Conservation (phyloP, 1,140 invertebrate genomes). For the Eurosta solidaginis region DNA sequence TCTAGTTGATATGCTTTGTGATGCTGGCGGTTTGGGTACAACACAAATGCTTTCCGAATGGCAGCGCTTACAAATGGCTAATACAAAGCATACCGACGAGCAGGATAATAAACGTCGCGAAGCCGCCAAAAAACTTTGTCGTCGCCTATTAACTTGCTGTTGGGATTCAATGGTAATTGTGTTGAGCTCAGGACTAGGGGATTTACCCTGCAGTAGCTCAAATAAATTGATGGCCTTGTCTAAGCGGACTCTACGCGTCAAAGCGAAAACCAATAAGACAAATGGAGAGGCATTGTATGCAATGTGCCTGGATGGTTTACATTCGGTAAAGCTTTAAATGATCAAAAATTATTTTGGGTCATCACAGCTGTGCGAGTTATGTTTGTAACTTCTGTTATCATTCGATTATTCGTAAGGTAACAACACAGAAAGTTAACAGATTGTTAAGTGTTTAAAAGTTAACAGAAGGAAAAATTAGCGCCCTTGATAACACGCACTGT, state of each 20-base stretch:
- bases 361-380: no score
- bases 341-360: not conserved
- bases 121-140: conserved; percentile 70
- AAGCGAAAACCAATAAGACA: conserved; percentile 66
- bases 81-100: conserved; percentile 68
- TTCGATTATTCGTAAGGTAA: no score
- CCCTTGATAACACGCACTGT: no score
- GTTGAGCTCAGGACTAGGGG: conserved; percentile 75
- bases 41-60: conserved; percentile 84
- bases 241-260: conserved; percentile 62
- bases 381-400: no score
- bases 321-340: conserved; percentile 69
- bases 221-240: conserved; percentile 64
- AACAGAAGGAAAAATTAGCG: no score
- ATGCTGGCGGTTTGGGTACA: conserved; percentile 81
- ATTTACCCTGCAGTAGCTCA: conserved; percentile 62
- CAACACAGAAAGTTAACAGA: no score
- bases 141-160: conserved; percentile 80
- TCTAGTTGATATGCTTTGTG: conserved; percentile 62
- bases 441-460: no score
- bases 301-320: conserved; percentile 83
- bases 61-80: conserved; percentile 75
- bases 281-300: conserved; percentile 76
- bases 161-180: conserved; percentile 91
- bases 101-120: conserved; percentile 65